These are phyloP conservation scores for Leucophenga montana DNA, from an alignment of 2,888 invertebrate genomes.

Conservation along the genomic window DNA sequence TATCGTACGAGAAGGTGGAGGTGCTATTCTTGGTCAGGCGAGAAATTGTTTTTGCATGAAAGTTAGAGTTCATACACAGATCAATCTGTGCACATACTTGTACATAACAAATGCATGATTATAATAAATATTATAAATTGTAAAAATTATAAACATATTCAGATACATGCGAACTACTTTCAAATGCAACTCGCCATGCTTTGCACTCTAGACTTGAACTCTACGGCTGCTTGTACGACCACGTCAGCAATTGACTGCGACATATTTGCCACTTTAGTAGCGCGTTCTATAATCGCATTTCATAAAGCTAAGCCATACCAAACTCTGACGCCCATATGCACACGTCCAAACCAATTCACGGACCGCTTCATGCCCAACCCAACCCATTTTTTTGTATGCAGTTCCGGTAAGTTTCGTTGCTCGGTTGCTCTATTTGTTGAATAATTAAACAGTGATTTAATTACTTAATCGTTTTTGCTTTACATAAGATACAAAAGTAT, in stretches of 20 bases:
- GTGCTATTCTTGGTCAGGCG: neutral
- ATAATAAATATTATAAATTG: constrained; percentile 9
- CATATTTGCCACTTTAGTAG: constrained; percentile 11
- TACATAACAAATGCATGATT: constrained; percentile 24
- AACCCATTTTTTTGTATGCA: constrained; percentile 60
- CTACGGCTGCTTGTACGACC: neutral
- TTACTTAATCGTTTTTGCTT: constrained; percentile 55
- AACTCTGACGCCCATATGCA: constrained; percentile 12
- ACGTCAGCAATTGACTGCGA: neutral
- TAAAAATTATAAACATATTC: constrained; percentile 10
- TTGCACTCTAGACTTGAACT: constrained; percentile 31
- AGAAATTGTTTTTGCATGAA: constrained; percentile 52
- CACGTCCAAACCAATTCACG: neutral
- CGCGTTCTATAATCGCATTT: neutral
- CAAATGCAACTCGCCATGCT: neutral
- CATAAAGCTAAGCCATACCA: too few relatives aligned
- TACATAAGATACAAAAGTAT: constrained; percentile 13
- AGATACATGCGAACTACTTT: constrained; percentile 9
- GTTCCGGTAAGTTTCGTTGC: constrained; percentile 56
- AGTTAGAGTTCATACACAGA: constrained; percentile 54
- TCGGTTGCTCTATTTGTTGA: constrained; percentile 25
- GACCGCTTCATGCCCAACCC: constrained; percentile 38
- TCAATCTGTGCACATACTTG: constrained; percentile 18
- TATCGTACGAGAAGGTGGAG: neutral
- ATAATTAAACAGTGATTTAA: constrained; percentile 44